Evolutionary conservation across 1,140 invertebrate genomes (phyloP), one percentile per base, ranked within the genome.

Genomic region (Druon quercuslanigerum): DNA sequence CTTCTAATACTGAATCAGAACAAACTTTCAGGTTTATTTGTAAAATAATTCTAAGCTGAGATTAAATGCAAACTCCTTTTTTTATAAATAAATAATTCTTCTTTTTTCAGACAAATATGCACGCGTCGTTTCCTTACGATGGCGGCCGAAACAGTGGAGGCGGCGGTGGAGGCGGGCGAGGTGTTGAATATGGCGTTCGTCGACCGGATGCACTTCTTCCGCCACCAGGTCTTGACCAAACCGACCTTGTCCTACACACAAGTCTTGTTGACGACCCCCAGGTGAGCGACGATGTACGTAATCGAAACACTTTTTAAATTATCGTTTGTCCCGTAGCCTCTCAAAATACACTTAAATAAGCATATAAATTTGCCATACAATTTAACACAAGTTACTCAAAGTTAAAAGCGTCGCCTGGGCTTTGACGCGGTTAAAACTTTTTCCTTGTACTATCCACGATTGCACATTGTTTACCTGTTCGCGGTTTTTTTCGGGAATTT

Each of bases 171-270:
- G 86, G 87, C 9, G 87, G 89, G 75, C 78, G 90, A 66, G 84
- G 87, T 70, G 90, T 90, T 77, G 90, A 91, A 71, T 91, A 91
- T 72, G 90, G 90, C 40, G 92, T 94, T 9, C 89, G 94, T 3
- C 91, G 94, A 72, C 93, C 93, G 0, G 94, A 94, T 80, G 93
- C 94, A 52, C 90, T 94, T 13, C 88, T 94, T 50, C 93, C 93
- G 79, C 88, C 90, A 72, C 90, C 89, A 0, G 92, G 91, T 19
- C 90, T 92, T 79, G 91, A 92, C 78, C 90, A 91, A 81, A 91
- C 90, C 50, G 90, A 91, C 72, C 90, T 91, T 79, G 90, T 90
- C 73, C 87, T 91, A 40, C 90, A 91, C 87, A 91, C 89, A 72
- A 91, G 89, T 82, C 90, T 91, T 85, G 90, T 92, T 76, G 92